phyloP scores from a whole-genome alignment of 2,888 invertebrate genomes.

The Trissoscelio sp. region DNA sequence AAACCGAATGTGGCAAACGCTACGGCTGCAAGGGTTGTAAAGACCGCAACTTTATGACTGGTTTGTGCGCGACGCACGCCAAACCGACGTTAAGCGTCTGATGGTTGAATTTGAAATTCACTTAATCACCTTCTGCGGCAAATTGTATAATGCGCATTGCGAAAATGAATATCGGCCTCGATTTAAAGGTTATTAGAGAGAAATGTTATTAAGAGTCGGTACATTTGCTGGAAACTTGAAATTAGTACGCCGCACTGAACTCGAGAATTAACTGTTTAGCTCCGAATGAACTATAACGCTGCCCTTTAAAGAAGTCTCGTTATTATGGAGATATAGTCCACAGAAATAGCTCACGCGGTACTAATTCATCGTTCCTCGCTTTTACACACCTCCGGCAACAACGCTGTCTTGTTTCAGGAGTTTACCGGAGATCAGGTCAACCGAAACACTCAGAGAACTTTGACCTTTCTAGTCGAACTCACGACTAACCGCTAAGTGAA shows the following conservation, averaged over 20 bases:
- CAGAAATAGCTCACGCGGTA: slow-evolving; percentile 56
- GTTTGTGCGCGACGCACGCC: slow-evolving; percentile 51
- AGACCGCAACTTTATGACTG: slow-evolving; percentile 69
- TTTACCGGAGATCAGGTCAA: slow-evolving; percentile 62
- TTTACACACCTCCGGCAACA: slow-evolving; percentile 54
- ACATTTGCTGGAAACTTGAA: slow-evolving; percentile 74
- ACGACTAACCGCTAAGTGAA: slow-evolving; percentile 42
- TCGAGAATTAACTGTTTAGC: slow-evolving; percentile 79
- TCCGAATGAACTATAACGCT: slow-evolving; percentile 65
- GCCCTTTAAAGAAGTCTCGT: slow-evolving; percentile 72
- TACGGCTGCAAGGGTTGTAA: slow-evolving; percentile 70
- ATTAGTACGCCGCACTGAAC: slow-evolving; percentile 75
- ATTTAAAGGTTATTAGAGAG: slow-evolving; percentile 47
- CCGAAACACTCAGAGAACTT: slow-evolving; percentile 61
- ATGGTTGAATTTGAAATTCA: slow-evolving; percentile 55
- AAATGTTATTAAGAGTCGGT: slow-evolving; percentile 40
- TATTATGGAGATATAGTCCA: slow-evolving; percentile 71
- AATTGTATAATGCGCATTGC: slow-evolving; percentile 42
- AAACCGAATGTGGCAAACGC: slow-evolving; percentile 47
- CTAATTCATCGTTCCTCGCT: slow-evolving; percentile 57
- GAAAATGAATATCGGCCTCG: slow-evolving; percentile 49
- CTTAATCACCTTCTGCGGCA: slow-evolving; percentile 43
- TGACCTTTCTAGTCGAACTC: slow-evolving; percentile 61
- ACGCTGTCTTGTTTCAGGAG: slow-evolving; percentile 62
- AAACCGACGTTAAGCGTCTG: slow-evolving; percentile 52